phyloP scores from a whole-genome alignment of 1,140 invertebrate species.

The Drosophila funebris region DNA sequence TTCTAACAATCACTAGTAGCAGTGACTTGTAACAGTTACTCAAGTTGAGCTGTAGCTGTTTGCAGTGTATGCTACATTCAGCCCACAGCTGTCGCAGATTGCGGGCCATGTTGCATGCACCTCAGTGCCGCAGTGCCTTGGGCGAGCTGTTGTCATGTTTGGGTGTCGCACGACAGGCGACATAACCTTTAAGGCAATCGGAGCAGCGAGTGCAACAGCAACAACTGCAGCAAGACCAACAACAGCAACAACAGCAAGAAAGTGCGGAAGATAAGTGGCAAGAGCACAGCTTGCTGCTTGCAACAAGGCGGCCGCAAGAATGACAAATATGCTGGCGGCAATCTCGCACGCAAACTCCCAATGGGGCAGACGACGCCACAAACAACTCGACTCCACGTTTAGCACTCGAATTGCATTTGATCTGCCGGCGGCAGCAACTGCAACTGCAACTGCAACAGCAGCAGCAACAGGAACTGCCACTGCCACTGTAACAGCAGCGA shows the following conservation, averaged over 20 bases:
- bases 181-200: constrained; percentile 75
- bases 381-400: constrained; percentile 3
- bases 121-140: neutral
- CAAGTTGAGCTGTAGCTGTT: neutral
- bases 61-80: constrained; percentile 20
- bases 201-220: constrained; percentile 12
- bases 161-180: constrained; percentile 64
- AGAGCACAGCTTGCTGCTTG: constrained; percentile 20
- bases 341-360: constrained; percentile 43
- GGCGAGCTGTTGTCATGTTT: constrained; percentile 49
- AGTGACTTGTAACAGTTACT: neutral
- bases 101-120: constrained; percentile 25
- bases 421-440: constrained; percentile 16
- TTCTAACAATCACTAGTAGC: neutral
- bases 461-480: constrained; percentile 1
- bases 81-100: constrained; percentile 3
- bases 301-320: constrained; percentile 45
- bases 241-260: neutral
- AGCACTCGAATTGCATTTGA: constrained; percentile 26
- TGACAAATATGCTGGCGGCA: constrained; percentile 74
- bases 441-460: neutral
- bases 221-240: neutral
- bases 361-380: constrained; percentile 17
- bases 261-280: constrained; percentile 36
- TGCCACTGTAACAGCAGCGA: neutral